phyloP scores from a whole-genome alignment of 2,888 invertebrate species.

The Tiliacea aurago region DNA sequence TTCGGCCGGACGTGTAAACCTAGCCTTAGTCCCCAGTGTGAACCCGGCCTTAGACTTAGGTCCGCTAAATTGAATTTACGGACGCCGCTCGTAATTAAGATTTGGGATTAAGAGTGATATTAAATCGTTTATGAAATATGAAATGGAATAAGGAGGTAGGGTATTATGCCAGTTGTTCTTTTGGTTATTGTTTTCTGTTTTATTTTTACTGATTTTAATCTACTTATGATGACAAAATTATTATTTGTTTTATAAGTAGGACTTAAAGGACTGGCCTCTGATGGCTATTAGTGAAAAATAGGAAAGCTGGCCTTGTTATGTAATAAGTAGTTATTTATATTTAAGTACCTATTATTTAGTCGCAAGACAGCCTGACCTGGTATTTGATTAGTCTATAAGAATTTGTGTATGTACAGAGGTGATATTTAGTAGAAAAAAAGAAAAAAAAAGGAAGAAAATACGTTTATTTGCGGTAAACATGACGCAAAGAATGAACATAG shows the following conservation, averaged over 20 bases:
- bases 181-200: conserved; percentile 15
- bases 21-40: conserved; percentile 63
- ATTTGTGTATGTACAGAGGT: no score
- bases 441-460: no score
- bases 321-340: no score
- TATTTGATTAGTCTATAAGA: no score
- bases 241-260: not conserved
- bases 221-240: not conserved
- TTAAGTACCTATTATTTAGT: no score
- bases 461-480: no score
- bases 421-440: no score
- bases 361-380: no score
- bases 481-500: no score
- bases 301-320: not conserved
- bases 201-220: not conserved
- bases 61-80: conserved; percentile 63
- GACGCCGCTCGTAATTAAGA: conserved; percentile 62
- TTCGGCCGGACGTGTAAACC: conserved; percentile 59
- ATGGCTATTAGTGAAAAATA: not conserved
- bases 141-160: conserved; percentile 10
- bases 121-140: conserved; percentile 55
- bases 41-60: conserved; percentile 26
- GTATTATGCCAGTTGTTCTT: conserved; percentile 7
- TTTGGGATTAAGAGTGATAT: conserved; percentile 61
- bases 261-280: not conserved